Percentiles rank a stretch among this genome's conserved stretches.
Evolutionary conservation across 1,140 invertebrate species (phyloP).

Genomic region (Bombus haemorrhoidalis): DNA sequence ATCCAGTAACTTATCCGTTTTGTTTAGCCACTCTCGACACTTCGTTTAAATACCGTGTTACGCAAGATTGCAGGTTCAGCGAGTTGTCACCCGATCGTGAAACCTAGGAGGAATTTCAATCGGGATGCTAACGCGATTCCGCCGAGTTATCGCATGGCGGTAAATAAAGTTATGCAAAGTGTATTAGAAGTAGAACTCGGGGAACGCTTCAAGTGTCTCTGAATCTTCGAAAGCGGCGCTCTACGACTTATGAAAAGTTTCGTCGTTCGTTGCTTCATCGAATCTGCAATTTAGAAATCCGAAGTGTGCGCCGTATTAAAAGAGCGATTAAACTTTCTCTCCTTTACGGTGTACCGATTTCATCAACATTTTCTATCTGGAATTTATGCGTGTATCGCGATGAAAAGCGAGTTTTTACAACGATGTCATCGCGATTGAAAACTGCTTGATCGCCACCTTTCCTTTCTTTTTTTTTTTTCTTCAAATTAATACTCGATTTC

Average conservation of each 20-base stretch:
- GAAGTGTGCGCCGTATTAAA: slow-evolving; percentile 28
- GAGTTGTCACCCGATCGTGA: background rate
- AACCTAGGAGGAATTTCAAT: slow-evolving; percentile 5
- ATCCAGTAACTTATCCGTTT: background rate
- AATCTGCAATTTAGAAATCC: slow-evolving; percentile 52
- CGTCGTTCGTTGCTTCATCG: slow-evolving; percentile 33
- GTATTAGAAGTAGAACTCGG: slow-evolving; percentile 38
- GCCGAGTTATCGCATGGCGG: slow-evolving; percentile 32
- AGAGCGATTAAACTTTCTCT: slow-evolving; percentile 50
- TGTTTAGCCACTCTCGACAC: too few relatives aligned
- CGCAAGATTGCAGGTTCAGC: background rate
- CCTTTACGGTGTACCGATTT: slow-evolving; percentile 47
- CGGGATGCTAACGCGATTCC: background rate
- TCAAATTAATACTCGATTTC: slow-evolving; percentile 1
- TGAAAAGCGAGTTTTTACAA: slow-evolving; percentile 16
- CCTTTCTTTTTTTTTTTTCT: background rate
- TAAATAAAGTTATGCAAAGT: slow-evolving; percentile 43
- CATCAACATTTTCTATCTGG: slow-evolving; percentile 24
- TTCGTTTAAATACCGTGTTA: background rate
- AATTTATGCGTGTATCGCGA: slow-evolving; percentile 30
- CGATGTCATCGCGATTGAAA: background rate
- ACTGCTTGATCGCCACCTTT: background rate
- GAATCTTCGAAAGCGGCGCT: slow-evolving; percentile 23
- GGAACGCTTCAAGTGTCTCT: background rate
- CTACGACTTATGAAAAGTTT: slow-evolving; percentile 38